Percentiles rank a stretch among this genome's conserved stretches.
phyloP scores from a whole-genome alignment of 2,888 invertebrate species.

The Apamea anceps region DNA sequence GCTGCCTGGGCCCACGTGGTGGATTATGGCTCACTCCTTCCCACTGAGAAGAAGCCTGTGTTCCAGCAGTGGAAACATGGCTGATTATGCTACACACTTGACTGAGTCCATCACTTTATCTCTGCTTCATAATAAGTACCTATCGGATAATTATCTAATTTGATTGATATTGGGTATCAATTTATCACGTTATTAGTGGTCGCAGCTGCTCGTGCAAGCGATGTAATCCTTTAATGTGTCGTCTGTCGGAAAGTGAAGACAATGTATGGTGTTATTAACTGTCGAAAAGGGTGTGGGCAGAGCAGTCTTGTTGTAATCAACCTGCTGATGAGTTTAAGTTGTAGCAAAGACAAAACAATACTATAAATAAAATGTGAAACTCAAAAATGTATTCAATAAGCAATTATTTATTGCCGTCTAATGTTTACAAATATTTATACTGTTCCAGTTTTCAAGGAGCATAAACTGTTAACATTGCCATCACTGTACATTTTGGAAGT shows the following conservation, averaged over 20 bases:
- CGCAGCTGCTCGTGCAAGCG: conserved; percentile 16
- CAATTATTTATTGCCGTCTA: no score
- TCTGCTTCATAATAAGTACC: not conserved
- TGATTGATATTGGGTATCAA: conserved; percentile 34
- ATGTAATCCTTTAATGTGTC: conserved; percentile 21
- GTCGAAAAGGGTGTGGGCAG: not conserved
- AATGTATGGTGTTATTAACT: not conserved
- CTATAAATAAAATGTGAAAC: not conserved
- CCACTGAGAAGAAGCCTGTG: not conserved
- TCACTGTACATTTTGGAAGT: no score
- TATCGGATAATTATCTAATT: conserved; percentile 13
- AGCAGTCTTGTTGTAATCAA: not conserved
- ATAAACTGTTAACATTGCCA: no score
- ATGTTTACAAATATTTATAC: no score
- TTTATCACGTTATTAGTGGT: conserved; percentile 26
- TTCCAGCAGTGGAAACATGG: not conserved
- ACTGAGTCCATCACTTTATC: not conserved
- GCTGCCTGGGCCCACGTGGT: not conserved
- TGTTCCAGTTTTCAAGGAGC: no score
- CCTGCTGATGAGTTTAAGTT: not conserved
- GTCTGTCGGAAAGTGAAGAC: not conserved
- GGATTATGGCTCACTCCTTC: not conserved
- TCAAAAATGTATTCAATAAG: no score
- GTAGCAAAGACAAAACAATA: not conserved
- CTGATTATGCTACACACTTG: not conserved